Conservation (phyloP, 2,888 invertebrate genomes). For the Graphium colonna region DNA sequence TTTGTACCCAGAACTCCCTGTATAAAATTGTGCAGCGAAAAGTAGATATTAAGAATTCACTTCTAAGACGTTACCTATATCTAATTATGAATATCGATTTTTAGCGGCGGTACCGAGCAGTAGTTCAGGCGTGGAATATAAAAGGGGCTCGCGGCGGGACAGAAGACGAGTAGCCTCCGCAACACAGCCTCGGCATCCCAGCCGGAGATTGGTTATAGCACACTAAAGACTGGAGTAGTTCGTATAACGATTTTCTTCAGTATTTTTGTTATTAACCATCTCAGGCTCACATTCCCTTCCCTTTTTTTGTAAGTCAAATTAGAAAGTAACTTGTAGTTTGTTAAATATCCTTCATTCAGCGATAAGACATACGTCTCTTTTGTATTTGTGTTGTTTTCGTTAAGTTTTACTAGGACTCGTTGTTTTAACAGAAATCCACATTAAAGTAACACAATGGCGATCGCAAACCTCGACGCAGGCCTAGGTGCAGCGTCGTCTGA, state of each 20-base stretch:
- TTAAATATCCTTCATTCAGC: background rate
- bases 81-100: slow-evolving; percentile 77
- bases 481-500: slow-evolving; percentile 70
- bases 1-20: slow-evolving; percentile 37
- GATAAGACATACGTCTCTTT: background rate
- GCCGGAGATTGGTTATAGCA: slow-evolving; percentile 67
- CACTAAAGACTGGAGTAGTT: slow-evolving; percentile 78
- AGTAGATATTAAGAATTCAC: slow-evolving; percentile 21
- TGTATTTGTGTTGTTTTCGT: background rate
- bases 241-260: slow-evolving; percentile 79
- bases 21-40: slow-evolving; percentile 23
- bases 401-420: background rate
- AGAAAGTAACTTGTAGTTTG: slow-evolving; percentile 8
- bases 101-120: slow-evolving; percentile 54
- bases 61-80: slow-evolving; percentile 63
- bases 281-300: slow-evolving; percentile 51
- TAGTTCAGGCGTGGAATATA: slow-evolving; percentile 57
- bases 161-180: slow-evolving; percentile 68
- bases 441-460: slow-evolving; percentile 42
- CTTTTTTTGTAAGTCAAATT: slow-evolving; percentile 45
- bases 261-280: slow-evolving; percentile 72
- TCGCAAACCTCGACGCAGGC: slow-evolving; percentile 65
- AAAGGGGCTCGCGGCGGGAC: slow-evolving; percentile 42
- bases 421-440: slow-evolving; percentile 35
- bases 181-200: slow-evolving; percentile 58